These are phyloP conservation scores for Picathartes gymnocephalus DNA, from an alignment of 2,113 vertebrate species.

Conservation along the genomic window DNA sequence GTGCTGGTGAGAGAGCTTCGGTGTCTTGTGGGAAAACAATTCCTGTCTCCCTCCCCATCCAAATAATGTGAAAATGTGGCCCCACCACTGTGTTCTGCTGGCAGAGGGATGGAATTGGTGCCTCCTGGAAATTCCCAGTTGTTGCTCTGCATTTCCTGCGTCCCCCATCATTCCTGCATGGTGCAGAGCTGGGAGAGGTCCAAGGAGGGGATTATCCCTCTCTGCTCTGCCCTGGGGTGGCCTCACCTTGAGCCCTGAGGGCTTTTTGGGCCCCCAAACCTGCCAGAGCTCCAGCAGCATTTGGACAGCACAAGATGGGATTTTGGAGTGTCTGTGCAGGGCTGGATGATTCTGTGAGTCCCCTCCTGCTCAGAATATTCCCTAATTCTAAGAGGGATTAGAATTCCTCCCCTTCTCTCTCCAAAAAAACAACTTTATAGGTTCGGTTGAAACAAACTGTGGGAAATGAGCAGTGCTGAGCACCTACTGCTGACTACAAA, in stretches of 20 bases:
- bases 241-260: background rate
- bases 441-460: background rate
- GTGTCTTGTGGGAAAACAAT: background rate
- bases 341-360: background rate
- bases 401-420: background rate
- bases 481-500: background rate
- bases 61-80: background rate
- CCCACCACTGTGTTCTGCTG: background rate
- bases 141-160: background rate
- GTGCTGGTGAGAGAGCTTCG: background rate
- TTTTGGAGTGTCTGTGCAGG: background rate
- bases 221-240: background rate
- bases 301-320: background rate
- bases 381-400: background rate
- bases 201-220: background rate
- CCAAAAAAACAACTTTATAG: background rate
- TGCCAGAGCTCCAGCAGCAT: background rate
- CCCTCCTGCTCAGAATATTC: background rate
- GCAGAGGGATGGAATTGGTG: background rate
- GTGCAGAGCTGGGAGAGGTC: background rate
- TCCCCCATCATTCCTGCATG: accelerated
- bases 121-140: background rate
- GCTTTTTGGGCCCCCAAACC: background rate
- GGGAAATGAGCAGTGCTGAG: background rate
- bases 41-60: background rate